phyloP scores from a whole-genome alignment of 2,797 vertebrate genomes.

The Notolepis coatsorum region DNA sequence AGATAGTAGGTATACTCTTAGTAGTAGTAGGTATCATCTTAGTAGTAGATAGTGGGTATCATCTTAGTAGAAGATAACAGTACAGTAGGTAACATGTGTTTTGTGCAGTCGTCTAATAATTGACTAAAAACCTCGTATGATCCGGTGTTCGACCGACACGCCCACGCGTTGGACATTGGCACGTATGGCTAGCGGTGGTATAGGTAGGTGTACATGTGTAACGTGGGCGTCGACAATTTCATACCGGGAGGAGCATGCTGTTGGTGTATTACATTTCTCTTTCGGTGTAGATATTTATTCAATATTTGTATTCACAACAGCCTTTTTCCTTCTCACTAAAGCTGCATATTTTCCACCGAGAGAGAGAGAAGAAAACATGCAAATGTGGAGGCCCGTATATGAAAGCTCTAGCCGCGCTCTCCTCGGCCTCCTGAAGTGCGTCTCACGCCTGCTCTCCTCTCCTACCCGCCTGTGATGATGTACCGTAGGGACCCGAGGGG shows the following conservation, averaged over 20 bases:
- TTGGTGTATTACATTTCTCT: constrained; percentile 52
- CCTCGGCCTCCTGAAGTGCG: constrained; percentile 49
- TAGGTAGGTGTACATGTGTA: constrained; percentile 62
- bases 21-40: no score
- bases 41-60: no score
- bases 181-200: constrained; percentile 52
- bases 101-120: constrained; percentile 46
- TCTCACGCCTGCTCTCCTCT: constrained; percentile 43
- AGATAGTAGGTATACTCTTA: no score
- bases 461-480: constrained; percentile 66
- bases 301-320: neutral
- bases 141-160: constrained; percentile 68
- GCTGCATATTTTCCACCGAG: constrained; percentile 48
- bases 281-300: constrained; percentile 36
- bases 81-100: no score
- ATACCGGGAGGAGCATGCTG: constrained; percentile 26
- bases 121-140: constrained; percentile 56
- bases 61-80: no score
- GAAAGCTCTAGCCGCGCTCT: constrained; percentile 34
- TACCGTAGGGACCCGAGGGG: constrained; percentile 69
- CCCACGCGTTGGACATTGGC: constrained; percentile 46
- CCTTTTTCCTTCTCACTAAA: constrained; percentile 46
- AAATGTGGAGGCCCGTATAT: constrained; percentile 31
- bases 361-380: constrained; percentile 27
- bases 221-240: constrained; percentile 42